These are phyloP conservation scores for Psammodynastes pulverulentus DNA, from an alignment of 2,113 vertebrate species.

Conservation along the genomic window DNA sequence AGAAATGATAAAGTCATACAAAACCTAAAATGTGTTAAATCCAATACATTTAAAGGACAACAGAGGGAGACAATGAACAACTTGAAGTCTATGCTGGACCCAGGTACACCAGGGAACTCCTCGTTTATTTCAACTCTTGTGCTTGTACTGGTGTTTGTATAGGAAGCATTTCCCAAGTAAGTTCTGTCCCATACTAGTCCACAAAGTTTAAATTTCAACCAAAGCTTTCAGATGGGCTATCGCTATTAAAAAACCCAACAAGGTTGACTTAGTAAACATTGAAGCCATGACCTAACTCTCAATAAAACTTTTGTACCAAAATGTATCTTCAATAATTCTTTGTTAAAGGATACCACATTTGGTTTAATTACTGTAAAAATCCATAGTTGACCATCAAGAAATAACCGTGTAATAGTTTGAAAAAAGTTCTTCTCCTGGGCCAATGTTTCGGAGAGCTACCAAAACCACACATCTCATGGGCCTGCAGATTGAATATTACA, in stretches of 20 bases:
- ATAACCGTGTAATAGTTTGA: constrained; percentile 95
- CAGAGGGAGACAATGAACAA: neutral
- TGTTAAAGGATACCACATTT: neutral
- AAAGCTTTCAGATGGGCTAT: neutral
- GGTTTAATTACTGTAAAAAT: constrained; percentile 5
- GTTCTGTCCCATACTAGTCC: neutral
- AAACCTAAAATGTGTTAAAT: neutral
- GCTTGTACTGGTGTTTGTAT: neutral
- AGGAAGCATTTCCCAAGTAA: neutral
- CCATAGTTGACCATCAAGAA: constrained; percentile 60
- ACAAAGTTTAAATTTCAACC: neutral
- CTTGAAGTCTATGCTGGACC: neutral
- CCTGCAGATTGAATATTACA: constrained; percentile 58
- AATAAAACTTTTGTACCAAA: neutral
- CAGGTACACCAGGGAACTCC: neutral
- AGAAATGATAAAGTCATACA: neutral
- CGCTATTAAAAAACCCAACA: neutral
- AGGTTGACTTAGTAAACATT: neutral
- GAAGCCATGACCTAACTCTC: neutral
- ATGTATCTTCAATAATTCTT: neutral
- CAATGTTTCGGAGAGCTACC: constrained; percentile 82
- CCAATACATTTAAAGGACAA: neutral
- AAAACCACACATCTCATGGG: constrained; percentile 85
- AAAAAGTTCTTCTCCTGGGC: constrained; percentile 86
- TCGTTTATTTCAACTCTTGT: neutral